Conservation (phyloP, 2,888 invertebrate genomes). For the Drosophila peninsularis region DNA sequence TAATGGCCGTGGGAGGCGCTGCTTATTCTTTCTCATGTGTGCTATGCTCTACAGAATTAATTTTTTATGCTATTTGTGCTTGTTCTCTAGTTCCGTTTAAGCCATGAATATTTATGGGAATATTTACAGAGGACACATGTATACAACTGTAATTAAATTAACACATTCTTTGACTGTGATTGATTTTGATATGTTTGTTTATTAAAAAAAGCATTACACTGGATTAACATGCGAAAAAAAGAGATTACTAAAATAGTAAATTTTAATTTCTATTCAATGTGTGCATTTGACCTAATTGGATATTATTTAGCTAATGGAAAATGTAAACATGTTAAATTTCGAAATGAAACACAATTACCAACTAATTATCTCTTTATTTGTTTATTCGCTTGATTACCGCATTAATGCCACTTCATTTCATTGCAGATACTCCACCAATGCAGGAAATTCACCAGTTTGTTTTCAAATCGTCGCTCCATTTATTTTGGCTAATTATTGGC, state of each 20-base stretch:
- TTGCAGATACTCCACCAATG: slow-evolving; percentile 57
- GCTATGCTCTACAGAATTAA: slow-evolving; percentile 1
- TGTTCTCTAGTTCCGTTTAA: slow-evolving; percentile 3
- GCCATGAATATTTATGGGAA: slow-evolving; percentile 19
- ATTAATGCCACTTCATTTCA: slow-evolving; percentile 1
- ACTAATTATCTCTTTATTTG: background rate
- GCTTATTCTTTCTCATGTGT: background rate
- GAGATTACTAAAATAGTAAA: background rate
- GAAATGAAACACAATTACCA: slow-evolving; percentile 1
- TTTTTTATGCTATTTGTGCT: background rate
- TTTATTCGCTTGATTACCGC: slow-evolving; percentile 4
- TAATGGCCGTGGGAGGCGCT: slow-evolving; percentile 3
- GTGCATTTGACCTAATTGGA: background rate
- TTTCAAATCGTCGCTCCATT: slow-evolving; percentile 57
- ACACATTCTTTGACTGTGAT: slow-evolving; percentile 1
- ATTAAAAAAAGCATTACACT: too few species aligned
- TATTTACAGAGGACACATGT: background rate
- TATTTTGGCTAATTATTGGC: slow-evolving; percentile 65
- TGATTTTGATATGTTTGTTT: background rate
- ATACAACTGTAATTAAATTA: background rate
- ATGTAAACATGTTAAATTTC: background rate
- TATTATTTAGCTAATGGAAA: background rate
- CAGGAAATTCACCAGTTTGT: slow-evolving; percentile 24
- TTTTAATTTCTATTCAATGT: background rate
- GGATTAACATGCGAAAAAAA: background rate